Base-by-base conservation (phyloP, 2,797 vertebrate genomes). In the Poeciliopsis presidionis region DNA sequence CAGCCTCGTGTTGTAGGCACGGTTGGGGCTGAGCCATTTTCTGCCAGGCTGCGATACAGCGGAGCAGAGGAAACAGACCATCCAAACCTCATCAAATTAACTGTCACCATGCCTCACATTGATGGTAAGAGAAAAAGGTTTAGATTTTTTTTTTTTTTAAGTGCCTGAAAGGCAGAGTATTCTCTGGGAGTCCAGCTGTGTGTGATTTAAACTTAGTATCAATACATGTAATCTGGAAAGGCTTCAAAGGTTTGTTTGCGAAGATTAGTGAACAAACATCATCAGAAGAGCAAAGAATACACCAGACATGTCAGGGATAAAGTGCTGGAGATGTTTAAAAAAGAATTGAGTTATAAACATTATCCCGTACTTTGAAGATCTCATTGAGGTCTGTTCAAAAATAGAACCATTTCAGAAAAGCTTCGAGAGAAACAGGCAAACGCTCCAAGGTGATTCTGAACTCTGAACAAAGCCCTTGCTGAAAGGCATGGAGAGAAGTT, bases 1-100 rank as follows among this genome's bases (percentile, higher is more conserved):
- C 98, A 97, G 80, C 97, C 98, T 73, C 96, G 96, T 49, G 90
- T 97, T 80, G 84, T 93, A 11, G 98, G 97, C 81, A 94, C 96
- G 0, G 98, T 98, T 75, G 98, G 98, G 41, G 98, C 97, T 2
- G 98, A 99, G 87, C 98, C 98, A 0, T 99, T 99, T 94, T 98
- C 98, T 79, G 98, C 98, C 70, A 98, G 97, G 76, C 86, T 99
- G 78, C 96, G 96, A 14, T 99, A 99, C 88, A 97, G 96, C 0
- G 98, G 97, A 59, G 86, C 96, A 0, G 97, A 99, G 81, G 97
- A 99, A 88, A 79, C 91, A 0, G 95, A 97, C 70, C 95, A 96
- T 80, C 85, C 96, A 73, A 98, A 98, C 89, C 96, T 99, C 73
- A 95, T 99, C 93, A 98, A 97, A 92, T 91, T 99, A 67, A 97